Conservation (phyloP, 2,797 vertebrate species). For the Allobates femoralis region DNA sequence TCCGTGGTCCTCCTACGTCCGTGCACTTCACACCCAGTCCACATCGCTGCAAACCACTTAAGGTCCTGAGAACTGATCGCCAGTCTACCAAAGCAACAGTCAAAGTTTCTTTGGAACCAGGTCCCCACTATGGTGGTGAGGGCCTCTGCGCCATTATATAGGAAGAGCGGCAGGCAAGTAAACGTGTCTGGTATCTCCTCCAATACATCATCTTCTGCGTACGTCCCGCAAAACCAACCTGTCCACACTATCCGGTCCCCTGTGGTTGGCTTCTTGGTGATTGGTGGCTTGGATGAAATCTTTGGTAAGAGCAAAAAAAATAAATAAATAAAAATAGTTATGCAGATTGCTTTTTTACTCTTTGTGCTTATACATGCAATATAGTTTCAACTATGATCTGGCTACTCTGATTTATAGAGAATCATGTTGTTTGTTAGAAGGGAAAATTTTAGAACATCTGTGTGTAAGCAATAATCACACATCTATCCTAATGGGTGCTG, state of each 20-base stretch:
- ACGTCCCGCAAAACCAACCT: conserved; percentile 88
- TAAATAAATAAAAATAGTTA: conserved; percentile 1
- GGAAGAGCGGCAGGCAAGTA: conserved; percentile 87
- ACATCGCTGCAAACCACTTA: conserved; percentile 89
- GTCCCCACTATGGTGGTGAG: conserved; percentile 80
- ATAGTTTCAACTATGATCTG: too few species aligned
- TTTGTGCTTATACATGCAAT: neutral
- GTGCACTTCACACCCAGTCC: conserved; percentile 83
- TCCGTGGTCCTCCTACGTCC: conserved; percentile 74
- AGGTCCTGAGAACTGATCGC: conserved; percentile 83
- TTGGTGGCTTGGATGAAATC: conserved; percentile 76
- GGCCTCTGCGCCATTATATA: conserved; percentile 78
- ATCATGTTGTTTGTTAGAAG: too few species aligned
- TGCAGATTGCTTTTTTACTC: neutral
- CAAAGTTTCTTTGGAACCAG: conserved; percentile 91
- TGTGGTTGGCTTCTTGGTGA: conserved; percentile 67
- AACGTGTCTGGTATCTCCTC: conserved; percentile 80
- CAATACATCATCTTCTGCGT: conserved; percentile 79
- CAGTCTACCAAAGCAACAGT: conserved; percentile 86
- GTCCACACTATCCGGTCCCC: conserved; percentile 82
- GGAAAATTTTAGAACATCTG: too few species aligned
- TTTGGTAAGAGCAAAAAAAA: conserved; percentile 63
- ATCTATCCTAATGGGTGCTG: too few species aligned
- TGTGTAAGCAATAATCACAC: too few species aligned
- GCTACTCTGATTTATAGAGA: too few species aligned